Evolutionary conservation across 2,113 vertebrate genomes (phyloP), one percentile per base, ranked within the genome.

Genomic region (Crotalus horridus): DNA sequence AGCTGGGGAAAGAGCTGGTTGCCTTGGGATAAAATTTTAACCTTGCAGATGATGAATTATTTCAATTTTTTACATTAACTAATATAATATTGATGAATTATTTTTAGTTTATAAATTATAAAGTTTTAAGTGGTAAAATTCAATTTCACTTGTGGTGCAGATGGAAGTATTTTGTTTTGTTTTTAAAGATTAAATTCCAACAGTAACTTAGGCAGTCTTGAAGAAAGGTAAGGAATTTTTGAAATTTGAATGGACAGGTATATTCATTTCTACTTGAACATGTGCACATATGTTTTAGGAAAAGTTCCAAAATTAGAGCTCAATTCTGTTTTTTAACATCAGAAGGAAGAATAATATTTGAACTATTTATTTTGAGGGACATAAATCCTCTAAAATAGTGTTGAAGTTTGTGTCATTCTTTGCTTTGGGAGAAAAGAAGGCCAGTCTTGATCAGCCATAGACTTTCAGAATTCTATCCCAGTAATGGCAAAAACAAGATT

Each of bases 381-480:
- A 58, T 17, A 88, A 20, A 39, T 46, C n/a, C 17, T 11, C 12
- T 20, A 56, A 26, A 69, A 7, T 48, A 56, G 13, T 9, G 13
- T 33, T n/a, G 64, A 89, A 85, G 39, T 3, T 23, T 56, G n/a
- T 1, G 23, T 17, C n/a, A 21, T 88, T 43, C 15, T 91, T 86
- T 91, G 54, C 51, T n/a, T 24, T 24, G 13, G 5, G 23, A 6
- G 48, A 51, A 90, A 69, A 74, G 59, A 23, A 91, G 20, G 1
- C 17, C 39, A 58, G 93, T 94, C 39, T 55, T 91, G 39, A n/a
- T 88, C 12, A 55, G 26, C 33, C 92, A 92, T 61, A 90, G 88
- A 1, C 54, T 85, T 86, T 55, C 81, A 91, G 6, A 54, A 29
- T 94, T 95, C 88, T 92, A 61, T 48, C 58, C 94, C 48, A 53